Base-by-base conservation (phyloP, 2,113 vertebrate species). In the Uria aalge region DNA sequence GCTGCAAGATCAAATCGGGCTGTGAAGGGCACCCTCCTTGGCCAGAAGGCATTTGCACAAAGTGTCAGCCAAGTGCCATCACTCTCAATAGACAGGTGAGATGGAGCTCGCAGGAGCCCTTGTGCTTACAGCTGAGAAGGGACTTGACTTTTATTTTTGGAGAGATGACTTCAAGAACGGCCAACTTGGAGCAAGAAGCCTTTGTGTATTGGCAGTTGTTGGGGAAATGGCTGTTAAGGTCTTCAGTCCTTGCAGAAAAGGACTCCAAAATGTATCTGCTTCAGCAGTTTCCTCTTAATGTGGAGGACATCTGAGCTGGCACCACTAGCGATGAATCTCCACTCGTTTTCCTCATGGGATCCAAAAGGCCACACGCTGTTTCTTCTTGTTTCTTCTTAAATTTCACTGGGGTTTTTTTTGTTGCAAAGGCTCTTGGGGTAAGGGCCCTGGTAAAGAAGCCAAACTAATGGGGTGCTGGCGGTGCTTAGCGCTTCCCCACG, bases 21-120 rank as follows among this genome's bases (percentile, higher is more conserved):
- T 99, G 99, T 12, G 99, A 99, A 97, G 99, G 99, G 4, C 99
- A 99, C 90, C 99, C 99, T 45, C 99, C 99, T 0, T 99, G 99
- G 99, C 99, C 99, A 4, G 99, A 99, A 72, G 99, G 99, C 43
- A 99, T 99, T 97, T 99, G 99, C 94, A 99, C 99, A 18, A 99
- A 99, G 97, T 99, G 99, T 94, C 99, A 99, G 96, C 99, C 99
- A 32, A 99, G 99, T 12, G 99, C 99, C 93, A 99, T 99, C 98
- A 99, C 99, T 1, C 98, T 99, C 57, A 99, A 99, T 93, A 98
- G 99, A 98, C 99, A 99, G 99, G 99, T 99, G 96, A 98, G 98
- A n/a, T 5, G 5, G 14, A 52, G 77, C 90, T 78, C 3, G 1
- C 22, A 9, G 59, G 45, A 71, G 78, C 74, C 50, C n/a, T 66